phyloP scores from a whole-genome alignment of 2,113 vertebrate genomes.

The Megaleporinus macrocephalus region DNA sequence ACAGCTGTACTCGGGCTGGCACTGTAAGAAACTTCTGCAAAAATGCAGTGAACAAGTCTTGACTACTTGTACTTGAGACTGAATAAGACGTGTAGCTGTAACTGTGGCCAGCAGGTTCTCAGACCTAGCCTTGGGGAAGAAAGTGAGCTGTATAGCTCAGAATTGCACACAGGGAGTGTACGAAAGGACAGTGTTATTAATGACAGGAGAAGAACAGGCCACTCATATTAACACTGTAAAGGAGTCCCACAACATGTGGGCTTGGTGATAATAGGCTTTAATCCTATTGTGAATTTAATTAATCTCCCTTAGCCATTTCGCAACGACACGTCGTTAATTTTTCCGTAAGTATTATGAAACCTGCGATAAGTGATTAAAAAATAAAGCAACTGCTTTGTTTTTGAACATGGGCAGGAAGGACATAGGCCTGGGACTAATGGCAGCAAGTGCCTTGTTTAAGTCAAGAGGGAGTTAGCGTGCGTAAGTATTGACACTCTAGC shows the following conservation, averaged over 20 bases:
- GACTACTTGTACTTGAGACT: neutral
- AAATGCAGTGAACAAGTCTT: neutral
- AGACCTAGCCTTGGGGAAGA: conserved; percentile 25
- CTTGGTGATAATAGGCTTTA: conserved; percentile 53
- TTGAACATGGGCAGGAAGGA: neutral
- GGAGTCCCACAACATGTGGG: conserved; percentile 41
- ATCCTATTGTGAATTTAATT: conserved; percentile 54
- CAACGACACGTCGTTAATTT: conserved; percentile 1
- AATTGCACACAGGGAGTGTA: conserved; percentile 28
- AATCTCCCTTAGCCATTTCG: conserved; percentile 29
- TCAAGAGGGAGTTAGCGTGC: neutral
- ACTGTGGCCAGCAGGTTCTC: conserved; percentile 16
- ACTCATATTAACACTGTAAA: conserved; percentile 48
- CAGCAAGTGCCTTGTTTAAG: neutral
- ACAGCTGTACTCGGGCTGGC: neutral
- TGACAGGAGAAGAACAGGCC: conserved; percentile 37
- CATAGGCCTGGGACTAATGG: neutral
- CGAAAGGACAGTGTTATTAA: conserved; percentile 53
- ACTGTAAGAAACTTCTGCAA: neutral
- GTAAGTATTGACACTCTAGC: neutral
- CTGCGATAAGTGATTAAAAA: conserved; percentile 19
- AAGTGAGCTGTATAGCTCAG: conserved; percentile 11
- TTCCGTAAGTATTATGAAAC: conserved; percentile 5
- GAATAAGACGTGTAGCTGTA: neutral
- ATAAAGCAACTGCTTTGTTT: neutral